Conservation (phyloP, 2,113 vertebrate genomes). For the Pampusana beccarii region DNA sequence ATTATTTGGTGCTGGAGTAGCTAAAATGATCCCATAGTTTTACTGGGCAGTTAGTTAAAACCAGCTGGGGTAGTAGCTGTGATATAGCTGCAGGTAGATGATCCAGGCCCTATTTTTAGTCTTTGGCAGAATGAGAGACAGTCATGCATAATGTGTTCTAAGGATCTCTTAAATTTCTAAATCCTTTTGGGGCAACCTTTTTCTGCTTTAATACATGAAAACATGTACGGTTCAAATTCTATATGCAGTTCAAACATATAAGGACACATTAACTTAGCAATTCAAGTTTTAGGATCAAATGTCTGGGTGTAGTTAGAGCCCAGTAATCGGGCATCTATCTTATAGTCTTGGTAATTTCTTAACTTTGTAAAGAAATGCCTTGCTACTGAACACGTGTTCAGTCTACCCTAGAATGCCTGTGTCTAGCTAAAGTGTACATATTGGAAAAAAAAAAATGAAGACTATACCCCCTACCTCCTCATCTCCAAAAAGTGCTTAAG, state of each 20-base stretch:
- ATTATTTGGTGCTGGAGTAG: not conserved
- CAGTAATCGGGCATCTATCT: not conserved
- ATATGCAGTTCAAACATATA: not conserved
- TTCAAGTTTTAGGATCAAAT: not conserved
- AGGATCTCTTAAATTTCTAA: not conserved
- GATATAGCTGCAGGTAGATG: not conserved
- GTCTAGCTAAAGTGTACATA: not conserved
- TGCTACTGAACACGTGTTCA: not conserved
- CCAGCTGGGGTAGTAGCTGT: not conserved
- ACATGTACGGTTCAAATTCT: not conserved
- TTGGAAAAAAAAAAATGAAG: rapidly evolving
- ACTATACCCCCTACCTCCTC: rapidly evolving
- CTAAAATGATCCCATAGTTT: not conserved
- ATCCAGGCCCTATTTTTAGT: not conserved
- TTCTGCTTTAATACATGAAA: not conserved
- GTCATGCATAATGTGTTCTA: not conserved
- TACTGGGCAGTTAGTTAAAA: not conserved
- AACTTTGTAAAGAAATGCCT: not conserved
- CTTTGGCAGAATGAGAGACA: not conserved
- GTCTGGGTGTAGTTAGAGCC: not conserved
- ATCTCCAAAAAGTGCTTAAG: not conserved
- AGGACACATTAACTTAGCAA: not conserved
- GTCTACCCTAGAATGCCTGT: not conserved
- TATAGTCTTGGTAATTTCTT: not conserved
- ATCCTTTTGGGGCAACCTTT: not conserved